Conservation (phyloP, 2,888 invertebrate species). For the Drosophila neutralis region DNA sequence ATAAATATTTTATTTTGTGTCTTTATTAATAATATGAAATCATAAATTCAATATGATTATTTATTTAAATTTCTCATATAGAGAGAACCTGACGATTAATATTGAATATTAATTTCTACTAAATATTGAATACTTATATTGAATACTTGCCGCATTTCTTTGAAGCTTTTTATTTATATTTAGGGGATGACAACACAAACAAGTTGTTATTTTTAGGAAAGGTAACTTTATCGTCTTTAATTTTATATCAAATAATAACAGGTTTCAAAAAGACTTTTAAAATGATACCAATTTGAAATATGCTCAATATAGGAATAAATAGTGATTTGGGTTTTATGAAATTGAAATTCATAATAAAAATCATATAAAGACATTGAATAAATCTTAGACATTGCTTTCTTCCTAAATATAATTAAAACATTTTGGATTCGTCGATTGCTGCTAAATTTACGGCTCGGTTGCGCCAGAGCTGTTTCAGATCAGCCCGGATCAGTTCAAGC, state of each 20-base stretch:
- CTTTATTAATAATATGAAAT: not conserved
- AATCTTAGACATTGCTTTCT: not conserved
- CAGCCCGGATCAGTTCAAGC: conserved; percentile 11
- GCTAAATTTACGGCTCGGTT: conserved; percentile 63
- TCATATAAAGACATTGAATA: not conserved
- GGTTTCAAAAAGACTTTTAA: not conserved
- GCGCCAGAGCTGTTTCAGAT: conserved; percentile 40
- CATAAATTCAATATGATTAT: not conserved
- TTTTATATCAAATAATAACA: not conserved
- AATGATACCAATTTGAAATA: not conserved
- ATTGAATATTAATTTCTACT: not conserved
- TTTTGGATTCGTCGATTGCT: conserved; percentile 65
- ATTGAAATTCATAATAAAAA: not conserved
- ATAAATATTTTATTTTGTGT: not conserved
- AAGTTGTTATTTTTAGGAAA: not conserved
- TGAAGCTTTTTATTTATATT: not conserved
- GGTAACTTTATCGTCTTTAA: not conserved
- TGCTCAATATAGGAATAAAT: not conserved
- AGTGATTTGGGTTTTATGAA: not conserved
- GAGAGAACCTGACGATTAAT: not conserved
- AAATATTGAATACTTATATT: not conserved
- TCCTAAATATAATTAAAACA: conserved; percentile 81
- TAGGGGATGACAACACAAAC: not conserved
- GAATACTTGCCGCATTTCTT: not conserved
- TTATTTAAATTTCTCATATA: not conserved